A percentile compares a stretch with the other conserved stretches of the same genome.
These are phyloP conservation scores for Brachyistius frenatus DNA, from an alignment of 2,113 vertebrate species.

Conservation along the genomic window DNA sequence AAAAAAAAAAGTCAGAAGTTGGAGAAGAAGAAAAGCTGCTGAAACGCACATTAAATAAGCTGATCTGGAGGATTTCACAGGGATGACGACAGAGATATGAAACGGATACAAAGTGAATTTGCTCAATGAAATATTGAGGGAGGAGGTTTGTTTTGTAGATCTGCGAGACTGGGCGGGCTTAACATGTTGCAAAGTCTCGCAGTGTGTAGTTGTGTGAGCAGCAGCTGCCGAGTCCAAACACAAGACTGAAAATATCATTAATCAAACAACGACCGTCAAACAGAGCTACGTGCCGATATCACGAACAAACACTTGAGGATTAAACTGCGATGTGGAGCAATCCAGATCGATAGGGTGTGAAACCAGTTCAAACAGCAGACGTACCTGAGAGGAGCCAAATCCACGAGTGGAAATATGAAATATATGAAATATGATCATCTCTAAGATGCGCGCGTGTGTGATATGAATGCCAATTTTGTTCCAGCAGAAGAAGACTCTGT, in stretches of 20 bases:
- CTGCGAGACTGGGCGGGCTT: constrained; percentile 1
- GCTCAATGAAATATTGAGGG: constrained; percentile 34
- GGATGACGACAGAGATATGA: constrained; percentile 57
- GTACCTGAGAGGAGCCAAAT: constrained; percentile 44
- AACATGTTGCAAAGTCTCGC: constrained; percentile 22
- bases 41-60: constrained; percentile 21
- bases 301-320: constrained; percentile 51
- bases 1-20: constrained; percentile 20
- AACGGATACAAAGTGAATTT: constrained; percentile 46
- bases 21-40: neutral
- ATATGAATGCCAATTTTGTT: constrained; percentile 67
- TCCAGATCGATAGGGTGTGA: constrained; percentile 39
- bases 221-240: constrained; percentile 49
- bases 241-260: constrained; percentile 46
- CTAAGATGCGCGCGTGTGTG: constrained; percentile 37
- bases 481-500: constrained; percentile 38
- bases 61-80: constrained; percentile 42
- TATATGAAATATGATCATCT: constrained; percentile 48
- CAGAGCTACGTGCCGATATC: constrained; percentile 40
- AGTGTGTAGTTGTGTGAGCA: constrained; percentile 13
- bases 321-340: constrained; percentile 20
- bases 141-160: constrained; percentile 25
- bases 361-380: constrained; percentile 41
- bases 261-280: constrained; percentile 61
- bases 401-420: constrained; percentile 9